A percentile compares a stretch with the other conserved stretches of the same genome.
Conservation (phyloP, 2,113 vertebrate genomes). For the Lepisosteus osseus region DNA sequence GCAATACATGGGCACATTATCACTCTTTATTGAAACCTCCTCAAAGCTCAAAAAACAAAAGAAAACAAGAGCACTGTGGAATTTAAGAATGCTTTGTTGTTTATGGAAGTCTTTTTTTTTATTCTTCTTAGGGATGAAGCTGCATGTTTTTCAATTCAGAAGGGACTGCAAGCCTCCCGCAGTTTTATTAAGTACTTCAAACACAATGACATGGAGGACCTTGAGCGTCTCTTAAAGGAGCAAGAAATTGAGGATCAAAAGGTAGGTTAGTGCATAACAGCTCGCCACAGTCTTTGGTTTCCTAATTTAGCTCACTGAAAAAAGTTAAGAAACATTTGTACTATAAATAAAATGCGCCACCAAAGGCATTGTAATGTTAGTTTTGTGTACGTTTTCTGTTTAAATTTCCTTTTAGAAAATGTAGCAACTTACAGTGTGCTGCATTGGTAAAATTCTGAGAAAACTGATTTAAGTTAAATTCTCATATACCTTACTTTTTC, state of each 20-base stretch:
- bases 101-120: neutral
- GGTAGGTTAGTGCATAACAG: slow-evolving; percentile 49
- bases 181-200: slow-evolving; percentile 94
- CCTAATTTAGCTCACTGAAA: too few relatives aligned
- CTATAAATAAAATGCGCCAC: too few relatives aligned
- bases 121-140: slow-evolving; percentile 81
- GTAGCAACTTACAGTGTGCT: neutral
- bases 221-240: slow-evolving; percentile 87
- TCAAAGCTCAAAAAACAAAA: too few relatives aligned
- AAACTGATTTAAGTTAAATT: neutral
- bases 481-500: neutral
- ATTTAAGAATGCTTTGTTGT: neutral
- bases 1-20: too few relatives aligned
- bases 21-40: too few relatives aligned
- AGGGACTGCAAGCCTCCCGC: slow-evolving; percentile 91
- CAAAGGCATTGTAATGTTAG: neutral
- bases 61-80: neutral
- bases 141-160: slow-evolving; percentile 95
- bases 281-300: too few relatives aligned
- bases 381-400: neutral
- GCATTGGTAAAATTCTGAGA: too few relatives aligned
- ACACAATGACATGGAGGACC: slow-evolving; percentile 91
- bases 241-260: slow-evolving; percentile 93
- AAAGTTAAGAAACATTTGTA: too few relatives aligned
- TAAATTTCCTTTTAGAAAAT: neutral